Evolutionary conservation across 2,797 vertebrate genomes (phyloP).

Genomic region (Ispidina picta): DNA sequence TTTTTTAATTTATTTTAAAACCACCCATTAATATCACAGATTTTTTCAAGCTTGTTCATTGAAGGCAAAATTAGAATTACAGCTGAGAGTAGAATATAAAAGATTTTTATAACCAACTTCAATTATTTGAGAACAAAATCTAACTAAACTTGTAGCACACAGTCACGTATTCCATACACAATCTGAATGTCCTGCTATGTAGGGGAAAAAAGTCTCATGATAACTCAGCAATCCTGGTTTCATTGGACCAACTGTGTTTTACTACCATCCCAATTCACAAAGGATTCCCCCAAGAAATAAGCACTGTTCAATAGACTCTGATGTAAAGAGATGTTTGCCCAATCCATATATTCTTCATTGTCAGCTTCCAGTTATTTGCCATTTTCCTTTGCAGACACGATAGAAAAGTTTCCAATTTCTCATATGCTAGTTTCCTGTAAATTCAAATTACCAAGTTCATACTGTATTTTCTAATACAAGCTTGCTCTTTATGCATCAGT

Average conservation of each 20-base stretch:
- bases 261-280: background rate
- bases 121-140: slow-evolving; percentile 28
- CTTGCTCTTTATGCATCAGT: background rate
- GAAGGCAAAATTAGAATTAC: background rate
- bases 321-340: background rate
- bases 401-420: background rate
- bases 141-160: slow-evolving; percentile 11
- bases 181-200: background rate
- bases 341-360: background rate
- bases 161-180: background rate
- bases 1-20: slow-evolving; percentile 17
- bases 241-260: background rate
- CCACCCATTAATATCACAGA: slow-evolving; percentile 22
- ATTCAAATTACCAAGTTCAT: background rate
- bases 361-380: background rate
- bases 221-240: background rate
- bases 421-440: background rate
- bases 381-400: background rate
- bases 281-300: background rate
- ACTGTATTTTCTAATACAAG: background rate
- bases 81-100: background rate
- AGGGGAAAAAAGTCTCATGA: background rate
- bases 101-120: slow-evolving; percentile 12
- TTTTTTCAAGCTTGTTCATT: background rate
- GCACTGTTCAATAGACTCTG: background rate